Percentiles rank a stretch among this genome's conserved stretches.
Conservation (phyloP, 2,113 vertebrate species). For the Lepus americanus region DNA sequence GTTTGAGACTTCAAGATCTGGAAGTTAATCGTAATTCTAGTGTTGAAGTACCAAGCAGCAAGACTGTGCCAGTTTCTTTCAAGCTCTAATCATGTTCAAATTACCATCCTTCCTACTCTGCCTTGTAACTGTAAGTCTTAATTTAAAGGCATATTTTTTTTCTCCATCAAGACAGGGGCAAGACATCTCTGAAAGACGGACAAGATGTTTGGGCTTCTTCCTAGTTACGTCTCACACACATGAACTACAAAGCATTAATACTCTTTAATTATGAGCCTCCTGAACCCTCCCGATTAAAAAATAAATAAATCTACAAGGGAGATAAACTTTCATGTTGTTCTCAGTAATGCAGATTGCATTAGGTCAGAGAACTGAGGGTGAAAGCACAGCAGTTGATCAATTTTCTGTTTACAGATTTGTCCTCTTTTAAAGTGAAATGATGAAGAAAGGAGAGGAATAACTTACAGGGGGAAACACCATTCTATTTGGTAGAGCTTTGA, state of each 20-base stretch:
- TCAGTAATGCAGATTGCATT: not conserved
- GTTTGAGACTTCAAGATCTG: not conserved
- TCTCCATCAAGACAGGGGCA: not conserved
- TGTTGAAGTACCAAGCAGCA: not conserved
- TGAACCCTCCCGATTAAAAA: not conserved
- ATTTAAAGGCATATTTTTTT: not conserved
- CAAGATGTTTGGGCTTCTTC: not conserved
- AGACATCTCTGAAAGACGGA: not conserved
- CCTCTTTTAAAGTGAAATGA: not conserved
- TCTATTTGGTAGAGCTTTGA: not conserved
- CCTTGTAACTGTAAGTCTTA: not conserved
- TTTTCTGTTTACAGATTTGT: not conserved
- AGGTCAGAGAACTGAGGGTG: not conserved
- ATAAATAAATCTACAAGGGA: not conserved
- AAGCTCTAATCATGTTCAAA: not conserved
- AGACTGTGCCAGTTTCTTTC: not conserved
- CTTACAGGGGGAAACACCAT: not conserved
- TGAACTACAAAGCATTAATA: not conserved
- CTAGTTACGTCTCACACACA: not conserved
- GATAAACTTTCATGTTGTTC: not conserved
- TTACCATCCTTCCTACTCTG: not conserved
- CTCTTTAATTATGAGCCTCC: not conserved
- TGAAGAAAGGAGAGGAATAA: not conserved
- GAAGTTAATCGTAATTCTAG: not conserved
- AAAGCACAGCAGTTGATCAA: not conserved